phyloP scores from a whole-genome alignment of 1,140 invertebrate species.

The Thaumetopoea pityocampa region DNA sequence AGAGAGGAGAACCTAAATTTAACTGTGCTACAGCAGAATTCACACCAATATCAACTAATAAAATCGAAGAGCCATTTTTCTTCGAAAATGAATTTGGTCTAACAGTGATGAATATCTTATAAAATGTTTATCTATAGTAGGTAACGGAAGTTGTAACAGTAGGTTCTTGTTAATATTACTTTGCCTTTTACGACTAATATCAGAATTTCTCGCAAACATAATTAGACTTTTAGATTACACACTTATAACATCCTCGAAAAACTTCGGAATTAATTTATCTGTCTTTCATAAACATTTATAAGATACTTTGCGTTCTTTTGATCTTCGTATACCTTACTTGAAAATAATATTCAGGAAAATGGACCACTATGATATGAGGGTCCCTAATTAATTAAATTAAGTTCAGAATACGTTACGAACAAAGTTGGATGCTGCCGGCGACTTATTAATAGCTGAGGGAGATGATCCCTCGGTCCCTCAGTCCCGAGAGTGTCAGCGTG shows the following conservation, averaged over 20 bases:
- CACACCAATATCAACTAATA: no score
- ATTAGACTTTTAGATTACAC: not conserved
- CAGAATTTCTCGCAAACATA: no score
- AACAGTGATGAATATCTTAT: no score
- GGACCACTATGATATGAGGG: conserved; percentile 47
- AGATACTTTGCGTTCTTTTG: conserved; percentile 35
- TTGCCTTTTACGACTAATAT: no score
- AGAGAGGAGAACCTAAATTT: no score
- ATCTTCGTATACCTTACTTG: conserved; percentile 40
- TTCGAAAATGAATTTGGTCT: no score
- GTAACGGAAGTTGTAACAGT: no score
- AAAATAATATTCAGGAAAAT: conserved; percentile 70
- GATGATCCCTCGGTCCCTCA: conserved; percentile 45
- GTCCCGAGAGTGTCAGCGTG: conserved; percentile 35
- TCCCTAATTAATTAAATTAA: conserved; percentile 72
- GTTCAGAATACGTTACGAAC: conserved; percentile 66
- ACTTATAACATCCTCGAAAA: conserved; percentile 24
- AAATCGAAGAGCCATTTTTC: no score
- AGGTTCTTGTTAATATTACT: no score
- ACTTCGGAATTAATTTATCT: conserved; percentile 39
- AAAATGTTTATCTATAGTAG: no score
- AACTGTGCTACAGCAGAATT: no score
- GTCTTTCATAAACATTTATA: conserved; percentile 38
- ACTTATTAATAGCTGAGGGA: conserved; percentile 65
- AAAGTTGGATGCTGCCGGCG: conserved; percentile 58